Evolutionary conservation across 2,888 invertebrate species (phyloP).

Genomic region (Rugalucina vietnamica): DNA sequence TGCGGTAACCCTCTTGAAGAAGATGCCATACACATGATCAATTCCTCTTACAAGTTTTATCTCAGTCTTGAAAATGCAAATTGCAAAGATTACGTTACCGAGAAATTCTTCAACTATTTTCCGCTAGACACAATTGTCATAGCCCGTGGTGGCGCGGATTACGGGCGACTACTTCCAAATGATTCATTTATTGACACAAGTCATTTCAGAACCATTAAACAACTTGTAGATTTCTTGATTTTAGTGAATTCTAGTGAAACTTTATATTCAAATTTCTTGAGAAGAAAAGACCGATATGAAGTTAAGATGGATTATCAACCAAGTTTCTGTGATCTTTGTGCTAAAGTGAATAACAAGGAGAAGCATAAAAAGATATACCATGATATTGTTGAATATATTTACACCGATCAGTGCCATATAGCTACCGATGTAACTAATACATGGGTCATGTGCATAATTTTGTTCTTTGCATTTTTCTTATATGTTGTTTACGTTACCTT

Average conservation of each 20-base stretch:
- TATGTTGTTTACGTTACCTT: background rate
- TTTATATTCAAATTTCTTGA: conserved; percentile 22
- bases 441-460: background rate
- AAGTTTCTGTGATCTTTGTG: conserved; percentile 21
- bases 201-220: background rate
- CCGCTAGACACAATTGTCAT: conserved; percentile 18
- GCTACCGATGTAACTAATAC: conserved; percentile 11
- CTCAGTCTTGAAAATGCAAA: conserved; percentile 13
- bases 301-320: background rate
- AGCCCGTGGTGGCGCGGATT: conserved; percentile 34
- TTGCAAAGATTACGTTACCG: conserved; percentile 10
- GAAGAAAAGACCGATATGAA: background rate
- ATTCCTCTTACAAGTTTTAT: conserved; percentile 6
- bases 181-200: conserved; percentile 24
- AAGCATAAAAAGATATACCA: conserved; percentile 1
- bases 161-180: conserved; percentile 18
- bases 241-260: conserved; percentile 31
- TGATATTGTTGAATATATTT: conserved; percentile 6
- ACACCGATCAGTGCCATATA: conserved; percentile 14
- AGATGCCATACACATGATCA: background rate
- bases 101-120: conserved; percentile 14
- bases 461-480: background rate
- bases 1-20: conserved; percentile 50
- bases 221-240: conserved; percentile 7
- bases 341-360: conserved; percentile 25